Base-by-base conservation (phyloP, 2,113 vertebrate species). In the Corythaeola cristata region DNA sequence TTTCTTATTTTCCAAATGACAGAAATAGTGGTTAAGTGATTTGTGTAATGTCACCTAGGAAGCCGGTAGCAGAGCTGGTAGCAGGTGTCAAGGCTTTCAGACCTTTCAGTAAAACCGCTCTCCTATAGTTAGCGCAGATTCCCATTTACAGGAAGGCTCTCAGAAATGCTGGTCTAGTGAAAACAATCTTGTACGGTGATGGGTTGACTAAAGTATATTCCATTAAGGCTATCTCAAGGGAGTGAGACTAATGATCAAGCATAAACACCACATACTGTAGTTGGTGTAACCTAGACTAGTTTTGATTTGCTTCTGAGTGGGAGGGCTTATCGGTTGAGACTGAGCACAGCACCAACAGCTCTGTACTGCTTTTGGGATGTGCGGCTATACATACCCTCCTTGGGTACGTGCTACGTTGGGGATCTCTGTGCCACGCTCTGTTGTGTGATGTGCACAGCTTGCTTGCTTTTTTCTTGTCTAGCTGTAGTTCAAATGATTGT, bases 351-450 rank as follows among this genome's bases (percentile, higher is more conserved):
- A 5, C 63, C 41, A 41, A 28, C 17, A 72, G 12, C 47, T 67
- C 41, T 58, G 52, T 72, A 22, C 30, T 41, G 15, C 26, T 52
- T 47, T 33, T 30, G 27, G 30, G 19, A 74, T 1, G 2, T 15
- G 37, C 4, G 0, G 8, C 24, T 62, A 23, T 27, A 15, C 23
- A 26, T 67, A 27, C 9, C 8, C 8, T 6, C 9, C 26, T 10
- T 17, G 35, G 21, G 23, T 21, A 32, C 18, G 17, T 67, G 32
- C 80, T 39, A 1, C 1, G 0, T 2, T 49, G 41, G 32, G 30
- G 27, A n/a, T 81, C n/a, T n/a, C 50, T 81, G 45, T 66, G 63
- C 52, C 35, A 21, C 0, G 1, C 10, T 56, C 15, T 45, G 41
- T 39, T 56, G 35, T 13, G 9, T 49, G 37, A 53, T 26, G 32